phyloP scores from a whole-genome alignment of 2,888 invertebrate species.

The Lycia hirtaria region DNA sequence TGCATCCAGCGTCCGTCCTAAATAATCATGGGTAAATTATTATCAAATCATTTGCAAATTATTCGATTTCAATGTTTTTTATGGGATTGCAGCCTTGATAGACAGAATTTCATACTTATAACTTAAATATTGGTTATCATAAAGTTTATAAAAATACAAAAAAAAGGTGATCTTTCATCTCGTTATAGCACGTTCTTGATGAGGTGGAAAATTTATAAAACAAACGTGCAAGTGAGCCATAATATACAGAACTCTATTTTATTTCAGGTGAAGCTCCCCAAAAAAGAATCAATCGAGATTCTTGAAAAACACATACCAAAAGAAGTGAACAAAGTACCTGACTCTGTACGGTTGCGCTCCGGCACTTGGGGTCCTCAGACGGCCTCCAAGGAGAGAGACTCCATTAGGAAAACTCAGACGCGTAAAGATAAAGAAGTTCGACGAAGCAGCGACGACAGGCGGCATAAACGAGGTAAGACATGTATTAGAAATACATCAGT shows the following conservation, averaged over 20 bases:
- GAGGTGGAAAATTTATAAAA: too few species aligned
- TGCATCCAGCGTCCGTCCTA: too few species aligned
- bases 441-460: constrained; percentile 66
- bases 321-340: constrained; percentile 37
- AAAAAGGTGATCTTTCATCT: too few species aligned
- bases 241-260: not conserved
- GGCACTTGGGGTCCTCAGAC: constrained; percentile 86
- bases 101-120: too few species aligned
- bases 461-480: constrained; percentile 70
- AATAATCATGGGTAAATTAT: too few species aligned
- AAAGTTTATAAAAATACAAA: too few species aligned
- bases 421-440: constrained; percentile 66
- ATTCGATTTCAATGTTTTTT: too few species aligned
- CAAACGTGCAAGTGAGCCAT: too few species aligned
- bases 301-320: constrained; percentile 28
- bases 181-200: too few species aligned
- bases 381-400: constrained; percentile 58
- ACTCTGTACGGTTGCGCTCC: constrained; percentile 83
- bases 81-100: too few species aligned
- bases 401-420: constrained; percentile 49
- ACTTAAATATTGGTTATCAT: too few species aligned
- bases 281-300: constrained; percentile 34
- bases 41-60: too few species aligned
- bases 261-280: constrained; percentile 47
- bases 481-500: constrained; percentile 2